Evolutionary conservation across 2,797 vertebrate genomes (phyloP), one percentile per base, ranked within the genome.

Genomic region (Leptatherina wallacei): DNA sequence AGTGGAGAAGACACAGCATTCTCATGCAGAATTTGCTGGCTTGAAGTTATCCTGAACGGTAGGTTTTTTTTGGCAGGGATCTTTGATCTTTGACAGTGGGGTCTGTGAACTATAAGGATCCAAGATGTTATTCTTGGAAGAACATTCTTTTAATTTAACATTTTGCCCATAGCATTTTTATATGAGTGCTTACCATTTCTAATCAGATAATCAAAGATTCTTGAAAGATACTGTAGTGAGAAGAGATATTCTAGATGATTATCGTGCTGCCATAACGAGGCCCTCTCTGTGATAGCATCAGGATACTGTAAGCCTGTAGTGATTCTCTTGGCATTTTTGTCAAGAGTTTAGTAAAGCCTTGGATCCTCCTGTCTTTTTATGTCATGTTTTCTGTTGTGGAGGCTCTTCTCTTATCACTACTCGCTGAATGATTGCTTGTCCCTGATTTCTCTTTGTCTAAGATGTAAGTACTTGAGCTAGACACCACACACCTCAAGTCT

Each of bases 381-480:
- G 72, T 82, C 72, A 55, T 81, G 76, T 89, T 88, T 85, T 77
- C 79, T 67, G 74, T 71, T 24, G 69, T 56, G 38, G 51, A 80
- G 64, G 61, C 71, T 84, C 83, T 84, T 71, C 14, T 75, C 83
- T 91, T 91, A 91, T 93, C 87, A 14, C 72, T n/a, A 49, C 54
- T 80, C 24, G 63, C 72, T 82, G 83, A 90, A 75, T 87, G 88
- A 91, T 93, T 74, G 78, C 88, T 75, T 77, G 73, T 81, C 70
- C 67, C 70, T 79, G 87, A 90, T 91, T 88, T 85, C 62, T 74
- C 40, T 16, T 66, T 77, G 61, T 75, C 63, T 12, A 12, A 74
- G 80, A 76, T 82, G 71, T 84, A 82, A 87, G 76, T 76, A 54
- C 75, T 71, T 30, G 70, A 69, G 65, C 71, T 75, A 88, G 80